These are phyloP conservation scores for Spatula clypeata DNA, from an alignment of 2,797 vertebrate species.

Conservation along the genomic window DNA sequence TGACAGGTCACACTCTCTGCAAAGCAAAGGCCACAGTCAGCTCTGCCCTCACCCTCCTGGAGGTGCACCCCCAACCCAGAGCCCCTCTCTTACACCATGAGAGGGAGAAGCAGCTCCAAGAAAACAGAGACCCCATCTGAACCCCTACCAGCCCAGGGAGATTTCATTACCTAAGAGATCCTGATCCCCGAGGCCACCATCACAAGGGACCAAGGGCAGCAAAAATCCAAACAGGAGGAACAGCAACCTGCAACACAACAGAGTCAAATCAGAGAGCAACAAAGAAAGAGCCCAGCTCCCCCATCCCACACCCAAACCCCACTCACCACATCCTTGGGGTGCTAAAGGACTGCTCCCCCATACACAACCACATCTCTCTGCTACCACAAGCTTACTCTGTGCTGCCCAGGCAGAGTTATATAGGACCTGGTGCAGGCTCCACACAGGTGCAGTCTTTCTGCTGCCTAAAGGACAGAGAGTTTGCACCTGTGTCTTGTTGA, in stretches of 20 bases:
- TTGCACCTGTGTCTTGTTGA: neutral
- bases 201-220: neutral
- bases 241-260: slow-evolving; percentile 35
- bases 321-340: slow-evolving; percentile 10
- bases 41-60: neutral
- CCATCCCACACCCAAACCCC: accelerated
- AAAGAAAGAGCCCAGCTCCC: accelerated
- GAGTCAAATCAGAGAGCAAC: accelerated
- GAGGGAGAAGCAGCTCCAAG: neutral
- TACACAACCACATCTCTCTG: accelerated
- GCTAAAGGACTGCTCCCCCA: neutral
- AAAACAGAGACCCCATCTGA: neutral
- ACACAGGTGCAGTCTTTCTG: slow-evolving; percentile 35
- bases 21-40: neutral
- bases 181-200: neutral
- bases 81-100: accelerated
- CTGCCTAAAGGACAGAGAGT: neutral
- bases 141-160: neutral
- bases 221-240: slow-evolving; percentile 31
- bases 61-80: neutral
- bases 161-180: slow-evolving; percentile 37
- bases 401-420: neutral
- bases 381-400: accelerated
- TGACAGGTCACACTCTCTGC: slow-evolving; percentile 71
- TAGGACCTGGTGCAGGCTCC: neutral